Percentiles rank a stretch among this genome's conserved stretches.
These are phyloP conservation scores for Meteorus sp. DNA, from an alignment of 1,140 invertebrate genomes.

Conservation along the genomic window DNA sequence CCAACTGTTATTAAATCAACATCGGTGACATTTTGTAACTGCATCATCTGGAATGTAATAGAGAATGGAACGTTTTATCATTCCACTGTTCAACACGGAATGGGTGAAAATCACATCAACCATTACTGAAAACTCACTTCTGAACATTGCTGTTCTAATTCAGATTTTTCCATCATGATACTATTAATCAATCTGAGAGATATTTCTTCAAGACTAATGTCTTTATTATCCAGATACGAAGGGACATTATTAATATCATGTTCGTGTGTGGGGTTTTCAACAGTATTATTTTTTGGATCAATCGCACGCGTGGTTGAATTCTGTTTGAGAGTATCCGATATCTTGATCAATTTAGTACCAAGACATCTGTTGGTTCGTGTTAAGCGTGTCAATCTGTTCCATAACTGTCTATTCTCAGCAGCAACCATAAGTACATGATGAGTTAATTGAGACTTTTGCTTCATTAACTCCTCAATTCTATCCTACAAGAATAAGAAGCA, in stretches of 20 bases:
- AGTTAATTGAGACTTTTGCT: conserved; percentile 73
- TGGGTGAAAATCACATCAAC: too few relatives aligned
- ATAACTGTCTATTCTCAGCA: conserved; percentile 76
- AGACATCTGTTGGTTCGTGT: conserved; percentile 62
- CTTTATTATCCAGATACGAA: conserved; percentile 40
- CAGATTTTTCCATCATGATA: conserved; percentile 68
- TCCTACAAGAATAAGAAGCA: conserved; percentile 49
- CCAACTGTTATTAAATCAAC: conserved; percentile 65
- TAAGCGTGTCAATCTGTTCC: conserved; percentile 70
- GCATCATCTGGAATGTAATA: conserved; percentile 59
- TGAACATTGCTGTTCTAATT: conserved; percentile 68
- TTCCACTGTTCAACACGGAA: conserved; percentile 6
- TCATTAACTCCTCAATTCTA: conserved; percentile 68
- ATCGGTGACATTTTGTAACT: conserved; percentile 62
- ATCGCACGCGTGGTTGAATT: conserved; percentile 41
- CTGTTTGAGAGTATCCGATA: conserved; percentile 58
- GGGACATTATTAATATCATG: conserved; percentile 38
- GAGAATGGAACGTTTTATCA: conserved; percentile 16
- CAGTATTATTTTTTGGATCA: too few relatives aligned
- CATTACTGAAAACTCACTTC: conserved; percentile 40
- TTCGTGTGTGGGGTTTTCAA: conserved; percentile 33
- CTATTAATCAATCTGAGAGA: conserved; percentile 71
- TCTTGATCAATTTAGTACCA: conserved; percentile 58
- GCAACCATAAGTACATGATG: conserved; percentile 79
- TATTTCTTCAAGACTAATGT: conserved; percentile 76